Conservation (phyloP, 2,113 vertebrate genomes). For the Cyphomyrus discorhynchus region DNA sequence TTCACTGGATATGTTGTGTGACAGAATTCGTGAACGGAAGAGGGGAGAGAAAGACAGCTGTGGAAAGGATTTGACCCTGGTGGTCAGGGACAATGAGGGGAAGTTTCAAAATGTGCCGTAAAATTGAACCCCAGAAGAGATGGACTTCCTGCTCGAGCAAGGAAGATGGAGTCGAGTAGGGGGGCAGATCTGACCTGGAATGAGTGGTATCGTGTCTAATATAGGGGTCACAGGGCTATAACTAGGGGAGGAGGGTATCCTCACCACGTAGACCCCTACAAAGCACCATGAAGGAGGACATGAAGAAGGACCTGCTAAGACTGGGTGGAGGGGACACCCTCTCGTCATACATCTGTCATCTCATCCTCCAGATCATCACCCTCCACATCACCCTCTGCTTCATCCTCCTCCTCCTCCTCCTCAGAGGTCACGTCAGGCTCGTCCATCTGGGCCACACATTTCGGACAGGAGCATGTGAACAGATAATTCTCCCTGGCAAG, state of each 20-base stretch:
- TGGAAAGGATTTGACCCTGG: background rate
- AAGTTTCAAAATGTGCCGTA: background rate
- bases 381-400: slow-evolving; percentile 71
- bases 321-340: background rate
- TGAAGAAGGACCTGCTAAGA: background rate
- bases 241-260: background rate
- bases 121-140: background rate
- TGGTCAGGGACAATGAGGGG: background rate
- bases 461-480: slow-evolving; percentile 88
- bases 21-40: background rate
- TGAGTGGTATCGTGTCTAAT: background rate
- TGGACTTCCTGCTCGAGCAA: background rate
- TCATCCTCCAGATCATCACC: slow-evolving; percentile 91
- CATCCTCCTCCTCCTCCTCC: slow-evolving; percentile 80
- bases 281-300: background rate
- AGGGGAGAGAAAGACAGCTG: background rate
- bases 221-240: background rate
- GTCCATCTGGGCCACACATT: slow-evolving; percentile 80
- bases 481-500: slow-evolving; percentile 89
- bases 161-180: no score
- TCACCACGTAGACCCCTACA: background rate
- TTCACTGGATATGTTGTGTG: background rate
- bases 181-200: background rate
- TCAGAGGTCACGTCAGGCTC: slow-evolving; percentile 87
- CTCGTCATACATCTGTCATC: slow-evolving; percentile 89